Base-by-base conservation (phyloP, 2,797 vertebrate genomes). In the Phaenicophaeus curvirostris region DNA sequence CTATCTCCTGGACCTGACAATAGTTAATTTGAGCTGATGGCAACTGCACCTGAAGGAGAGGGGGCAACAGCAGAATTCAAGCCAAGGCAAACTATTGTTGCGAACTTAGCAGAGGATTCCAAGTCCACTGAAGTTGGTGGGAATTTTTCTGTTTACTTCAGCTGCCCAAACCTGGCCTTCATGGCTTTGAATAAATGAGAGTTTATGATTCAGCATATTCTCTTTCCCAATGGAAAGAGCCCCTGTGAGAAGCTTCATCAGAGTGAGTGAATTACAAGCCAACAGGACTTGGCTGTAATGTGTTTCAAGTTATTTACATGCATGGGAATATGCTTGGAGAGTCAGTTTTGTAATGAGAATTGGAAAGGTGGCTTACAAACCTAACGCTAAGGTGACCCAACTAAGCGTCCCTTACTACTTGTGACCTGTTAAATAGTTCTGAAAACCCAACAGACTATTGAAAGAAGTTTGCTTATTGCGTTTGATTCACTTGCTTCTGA, bases 1-100 rank as follows among this genome's bases (percentile, higher is more conserved):
- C 79, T 33, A 30, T 85, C 71, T 86, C 55, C 77, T 69, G 53
- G 44, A 46, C 51, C n/a, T 86, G 93, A 77, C 86, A 87, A 33
- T 15, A 63, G 59, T 58, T 84, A 61, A 82, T 93, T 68, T 84
- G 59, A 79, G 63, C 80, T 75, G 94, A 87, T 76, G 68, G 73
- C 68, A 58, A 39, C 33, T 71, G 21, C 63, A 57, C 30, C 68
- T 92, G 85, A 94, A 86, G 74, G 50, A 87, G 62, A 33, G 18
- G 33, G 24, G 31, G 21, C 41, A 82, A 9, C 20, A 69, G 55
- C 42, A 78, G 84, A 73, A 71, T 48, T 27, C 35, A 80, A 74
- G 66, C 30, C 55, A 65, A 61, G 50, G 55, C 31, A 71, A 82
- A 46, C 2, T 9, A 55, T 30, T 80, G 5, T 19, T 68, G 80